These are phyloP conservation scores for Lanius collurio DNA, from an alignment of 2,113 vertebrate species.

Conservation along the genomic window DNA sequence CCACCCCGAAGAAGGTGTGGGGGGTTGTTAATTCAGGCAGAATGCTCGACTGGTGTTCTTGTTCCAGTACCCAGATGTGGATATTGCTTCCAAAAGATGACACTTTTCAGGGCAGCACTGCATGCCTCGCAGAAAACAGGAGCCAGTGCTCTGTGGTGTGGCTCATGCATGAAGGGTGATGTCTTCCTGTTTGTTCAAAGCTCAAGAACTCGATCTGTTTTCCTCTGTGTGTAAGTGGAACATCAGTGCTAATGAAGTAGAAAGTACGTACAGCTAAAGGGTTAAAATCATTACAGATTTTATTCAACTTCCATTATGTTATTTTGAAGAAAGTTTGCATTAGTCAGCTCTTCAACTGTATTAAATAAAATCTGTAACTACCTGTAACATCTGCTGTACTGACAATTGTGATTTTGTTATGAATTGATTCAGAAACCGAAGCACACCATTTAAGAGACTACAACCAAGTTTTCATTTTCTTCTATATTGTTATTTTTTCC, in stretches of 20 bases:
- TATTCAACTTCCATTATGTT: background rate
- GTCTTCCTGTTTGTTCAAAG: background rate
- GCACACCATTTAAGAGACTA: background rate
- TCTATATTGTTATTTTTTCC: slow-evolving; percentile 14
- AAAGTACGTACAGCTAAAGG: background rate
- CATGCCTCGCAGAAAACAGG: background rate
- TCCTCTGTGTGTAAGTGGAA: background rate
- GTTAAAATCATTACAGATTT: slow-evolving; percentile 14
- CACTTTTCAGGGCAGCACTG: background rate
- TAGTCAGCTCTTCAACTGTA: background rate
- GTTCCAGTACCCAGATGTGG: background rate
- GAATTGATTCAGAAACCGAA: slow-evolving; percentile 18
- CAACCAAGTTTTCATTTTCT: background rate
- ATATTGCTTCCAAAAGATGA: background rate
- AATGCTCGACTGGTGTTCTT: background rate
- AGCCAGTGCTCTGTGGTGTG: background rate
- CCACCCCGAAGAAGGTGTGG: background rate
- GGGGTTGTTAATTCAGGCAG: background rate
- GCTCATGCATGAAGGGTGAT: background rate
- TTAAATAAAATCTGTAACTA: slow-evolving; percentile 7
- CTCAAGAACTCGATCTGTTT: background rate
- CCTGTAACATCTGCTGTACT: background rate
- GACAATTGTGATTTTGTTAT: background rate
- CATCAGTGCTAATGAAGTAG: background rate
- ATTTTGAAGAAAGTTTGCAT: background rate